Percentiles rank a stretch among this genome's conserved stretches.
Conservation (phyloP, 1,140 invertebrate genomes). For the Pogonomyrmex barbatus region DNA sequence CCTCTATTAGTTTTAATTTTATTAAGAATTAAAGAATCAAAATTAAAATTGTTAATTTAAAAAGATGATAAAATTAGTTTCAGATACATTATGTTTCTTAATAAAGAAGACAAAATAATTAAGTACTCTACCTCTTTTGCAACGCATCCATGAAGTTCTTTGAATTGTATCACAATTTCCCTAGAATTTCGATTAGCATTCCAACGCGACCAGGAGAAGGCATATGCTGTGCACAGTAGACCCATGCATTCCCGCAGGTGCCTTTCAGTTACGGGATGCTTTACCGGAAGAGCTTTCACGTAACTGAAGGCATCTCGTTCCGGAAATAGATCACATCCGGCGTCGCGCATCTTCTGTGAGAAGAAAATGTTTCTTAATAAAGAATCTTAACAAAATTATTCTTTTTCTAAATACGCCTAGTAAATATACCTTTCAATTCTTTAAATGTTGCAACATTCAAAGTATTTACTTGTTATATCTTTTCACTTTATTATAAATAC, state of each 20-base stretch:
- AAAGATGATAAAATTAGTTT: background rate
- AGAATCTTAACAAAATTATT: background rate
- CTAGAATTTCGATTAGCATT: conserved; percentile 88
- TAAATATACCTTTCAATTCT: background rate
- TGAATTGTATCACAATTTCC: conserved; percentile 91
- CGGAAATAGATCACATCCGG: conserved; percentile 96
- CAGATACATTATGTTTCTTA: background rate
- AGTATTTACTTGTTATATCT: conserved; percentile 35
- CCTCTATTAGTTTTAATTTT: background rate
- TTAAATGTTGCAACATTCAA: background rate
- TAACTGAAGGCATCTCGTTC: conserved; percentile 94
- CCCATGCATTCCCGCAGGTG: conserved; percentile 95
- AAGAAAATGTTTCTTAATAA: conserved; percentile 31
- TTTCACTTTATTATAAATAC: background rate
- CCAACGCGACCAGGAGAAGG: conserved; percentile 96
- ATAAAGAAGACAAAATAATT: background rate
- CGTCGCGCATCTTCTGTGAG: conserved; percentile 89
- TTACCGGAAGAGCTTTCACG: conserved; percentile 91
- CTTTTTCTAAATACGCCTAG: conserved; percentile 6
- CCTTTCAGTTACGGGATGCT: conserved; percentile 91
- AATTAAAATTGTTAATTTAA: background rate
- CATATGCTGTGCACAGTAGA: conserved; percentile 90
- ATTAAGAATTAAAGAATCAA: background rate
- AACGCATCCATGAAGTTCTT: conserved; percentile 88
- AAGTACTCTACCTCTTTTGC: conserved; percentile 75